These are phyloP conservation scores for Cettia cetti DNA, from an alignment of 2,113 vertebrate genomes.

Conservation along the genomic window DNA sequence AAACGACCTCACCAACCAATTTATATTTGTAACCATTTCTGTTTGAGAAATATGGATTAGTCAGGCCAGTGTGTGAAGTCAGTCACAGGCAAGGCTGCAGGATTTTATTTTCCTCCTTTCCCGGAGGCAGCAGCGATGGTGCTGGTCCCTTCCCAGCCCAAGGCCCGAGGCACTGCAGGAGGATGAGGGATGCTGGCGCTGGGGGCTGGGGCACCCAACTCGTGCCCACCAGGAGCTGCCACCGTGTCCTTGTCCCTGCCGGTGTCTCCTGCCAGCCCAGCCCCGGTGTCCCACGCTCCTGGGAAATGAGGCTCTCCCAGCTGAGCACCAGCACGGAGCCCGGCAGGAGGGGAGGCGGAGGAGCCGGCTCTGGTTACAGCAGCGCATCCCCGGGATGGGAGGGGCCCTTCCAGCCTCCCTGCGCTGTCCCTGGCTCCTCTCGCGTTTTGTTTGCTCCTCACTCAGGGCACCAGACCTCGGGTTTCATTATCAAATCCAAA, in stretches of 20 bases:
- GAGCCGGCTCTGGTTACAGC: no score
- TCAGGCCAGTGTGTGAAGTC: not conserved
- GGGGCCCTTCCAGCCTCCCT: no score
- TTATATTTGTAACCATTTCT: not conserved
- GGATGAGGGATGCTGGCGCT: rapidly evolving
- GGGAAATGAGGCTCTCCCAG: not conserved
- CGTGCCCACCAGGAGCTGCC: no score
- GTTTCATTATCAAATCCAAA: conserved; percentile 29
- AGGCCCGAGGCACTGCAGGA: rapidly evolving
- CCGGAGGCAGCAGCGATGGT: not conserved
- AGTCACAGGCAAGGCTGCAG: not conserved
- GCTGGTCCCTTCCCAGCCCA: rapidly evolving
- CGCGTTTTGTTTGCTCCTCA: not conserved
- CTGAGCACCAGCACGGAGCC: no score
- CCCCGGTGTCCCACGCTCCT: not conserved
- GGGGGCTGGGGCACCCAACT: no score
- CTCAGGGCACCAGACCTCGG: not conserved
- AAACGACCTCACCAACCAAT: not conserved
- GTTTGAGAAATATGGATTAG: not conserved
- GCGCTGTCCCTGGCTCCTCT: no score
- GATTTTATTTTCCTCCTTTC: not conserved
- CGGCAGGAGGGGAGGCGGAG: no score
- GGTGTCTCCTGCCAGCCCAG: not conserved
- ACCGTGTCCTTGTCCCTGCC: not conserved
- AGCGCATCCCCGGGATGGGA: no score